Evolutionary conservation across 1,140 invertebrate species (phyloP).

Genomic region (Hycleus cichorii): DNA sequence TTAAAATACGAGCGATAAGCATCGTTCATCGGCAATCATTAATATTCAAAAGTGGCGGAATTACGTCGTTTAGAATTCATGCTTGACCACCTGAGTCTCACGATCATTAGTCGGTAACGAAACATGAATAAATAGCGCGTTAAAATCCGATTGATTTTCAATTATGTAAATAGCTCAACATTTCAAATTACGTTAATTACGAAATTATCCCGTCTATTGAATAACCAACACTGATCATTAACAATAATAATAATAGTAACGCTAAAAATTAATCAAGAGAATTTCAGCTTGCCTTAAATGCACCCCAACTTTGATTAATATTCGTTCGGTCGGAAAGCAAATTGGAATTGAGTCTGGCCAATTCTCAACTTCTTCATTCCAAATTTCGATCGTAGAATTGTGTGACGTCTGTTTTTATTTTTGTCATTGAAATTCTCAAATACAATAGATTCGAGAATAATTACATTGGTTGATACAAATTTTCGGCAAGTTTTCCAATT

Average conservation of each 20-base stretch:
- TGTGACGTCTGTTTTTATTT: slow-evolving; percentile 5
- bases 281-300: not conserved
- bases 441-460: no score
- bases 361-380: slow-evolving; percentile 13
- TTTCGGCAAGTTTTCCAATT: no score
- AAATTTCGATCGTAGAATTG: slow-evolving; percentile 14
- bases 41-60: no score
- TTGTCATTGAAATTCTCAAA: no score
- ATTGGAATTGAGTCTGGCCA: not conserved
- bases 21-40: no score
- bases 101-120: not conserved
- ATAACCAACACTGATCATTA: not conserved
- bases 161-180: slow-evolving; percentile 2
- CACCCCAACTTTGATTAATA: slow-evolving; percentile 19
- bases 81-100: not conserved
- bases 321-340: slow-evolving; percentile 1
- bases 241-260: no score
- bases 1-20: no score
- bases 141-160: not conserved
- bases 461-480: no score
- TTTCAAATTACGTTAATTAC: slow-evolving; percentile 2
- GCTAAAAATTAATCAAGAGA: not conserved
- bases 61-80: slow-evolving; percentile 1
- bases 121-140: no score
- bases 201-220: slow-evolving; percentile 4